Percentiles rank a stretch among this genome's conserved stretches.
Conservation (phyloP, 1,140 invertebrate genomes). For the Cotesia vestalis region DNA sequence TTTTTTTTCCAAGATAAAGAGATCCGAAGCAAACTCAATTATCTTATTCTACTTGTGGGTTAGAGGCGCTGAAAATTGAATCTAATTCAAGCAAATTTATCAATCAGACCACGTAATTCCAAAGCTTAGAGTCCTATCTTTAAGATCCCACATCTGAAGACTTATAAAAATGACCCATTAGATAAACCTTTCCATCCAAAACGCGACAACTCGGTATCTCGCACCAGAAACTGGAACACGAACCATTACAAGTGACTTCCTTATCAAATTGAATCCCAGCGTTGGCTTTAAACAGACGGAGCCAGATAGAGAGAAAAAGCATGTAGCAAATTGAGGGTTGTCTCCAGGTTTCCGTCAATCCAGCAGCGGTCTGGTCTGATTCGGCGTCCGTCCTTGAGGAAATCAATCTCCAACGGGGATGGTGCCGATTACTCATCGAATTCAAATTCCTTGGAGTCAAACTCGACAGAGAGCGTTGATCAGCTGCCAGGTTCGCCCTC, state of each 20-base stretch:
- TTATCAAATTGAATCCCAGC: too few relatives aligned
- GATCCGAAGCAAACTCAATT: too few relatives aligned
- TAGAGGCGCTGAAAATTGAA: too few relatives aligned
- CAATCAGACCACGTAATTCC: too few relatives aligned
- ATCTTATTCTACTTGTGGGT: too few relatives aligned
- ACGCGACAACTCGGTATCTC: neutral
- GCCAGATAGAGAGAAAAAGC: conserved; percentile 34
- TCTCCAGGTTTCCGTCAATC: conserved; percentile 53
- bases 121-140: too few relatives aligned
- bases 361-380: conserved; percentile 41
- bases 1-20: too few relatives aligned
- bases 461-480: conserved; percentile 52
- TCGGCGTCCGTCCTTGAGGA: conserved; percentile 46
- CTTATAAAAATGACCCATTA: too few relatives aligned
- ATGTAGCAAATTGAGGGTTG: conserved; percentile 39
- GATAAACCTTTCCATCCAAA: too few relatives aligned
- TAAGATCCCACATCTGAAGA: too few relatives aligned
- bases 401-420: conserved; percentile 44
- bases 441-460: conserved; percentile 53
- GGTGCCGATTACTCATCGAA: conserved; percentile 29
- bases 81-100: too few relatives aligned
- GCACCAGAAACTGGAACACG: neutral
- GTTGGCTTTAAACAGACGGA: conserved; percentile 46
- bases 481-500: conserved; percentile 46
- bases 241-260: neutral